Base-by-base conservation (phyloP, 2,888 invertebrate genomes). In the Parasteatoda lunata region DNA sequence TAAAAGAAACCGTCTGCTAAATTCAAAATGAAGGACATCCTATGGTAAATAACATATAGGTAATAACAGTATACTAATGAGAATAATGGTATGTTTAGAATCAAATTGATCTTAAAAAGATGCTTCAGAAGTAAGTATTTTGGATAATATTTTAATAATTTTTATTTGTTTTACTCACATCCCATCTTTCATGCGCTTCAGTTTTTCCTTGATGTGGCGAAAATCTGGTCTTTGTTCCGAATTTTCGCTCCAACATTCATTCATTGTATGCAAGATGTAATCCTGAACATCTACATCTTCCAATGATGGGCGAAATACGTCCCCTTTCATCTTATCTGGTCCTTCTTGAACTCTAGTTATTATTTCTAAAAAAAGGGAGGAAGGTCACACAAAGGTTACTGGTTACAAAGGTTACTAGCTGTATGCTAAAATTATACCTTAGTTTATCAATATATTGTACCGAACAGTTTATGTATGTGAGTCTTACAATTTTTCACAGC, bases 221-320 rank as follows among this genome's bases (percentile, higher is more conserved):
- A 97, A 94, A 90, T 97, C 97, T 0, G 97, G 97, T 4, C 98
- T 93, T 7, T 94, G 93, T 83, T 96, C 96, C 0, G 96, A 94
- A 77, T 95, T 94, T 92, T 97, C 96, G 89, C 95, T 94, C 97
- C 97, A 97, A 91, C 97, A 97, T 0, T 94, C 93, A 89, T 94
- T 94, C 94, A 98, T 97, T 91, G 96, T 95, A 89, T 94, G 94
- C 88, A 96, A 92, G 87, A 97, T 94, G 92, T 95, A 97, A 89
- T 96, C 96, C 84, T 96, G 95, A 91, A 95, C 95, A 83, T 96
- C 95, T 75, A 94, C 93, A 90, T 94, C 94, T 49, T 94, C 94
- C 86, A 96, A 95, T 84, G 95, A 93, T 52, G 96, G 94, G 89
- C 91, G 95, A 94, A 89, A 95, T 92, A 91, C 97, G 8, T 80